Evolutionary conservation across 2,797 vertebrate genomes (phyloP).

Genomic region (Ctenopoma kingsleyae): DNA sequence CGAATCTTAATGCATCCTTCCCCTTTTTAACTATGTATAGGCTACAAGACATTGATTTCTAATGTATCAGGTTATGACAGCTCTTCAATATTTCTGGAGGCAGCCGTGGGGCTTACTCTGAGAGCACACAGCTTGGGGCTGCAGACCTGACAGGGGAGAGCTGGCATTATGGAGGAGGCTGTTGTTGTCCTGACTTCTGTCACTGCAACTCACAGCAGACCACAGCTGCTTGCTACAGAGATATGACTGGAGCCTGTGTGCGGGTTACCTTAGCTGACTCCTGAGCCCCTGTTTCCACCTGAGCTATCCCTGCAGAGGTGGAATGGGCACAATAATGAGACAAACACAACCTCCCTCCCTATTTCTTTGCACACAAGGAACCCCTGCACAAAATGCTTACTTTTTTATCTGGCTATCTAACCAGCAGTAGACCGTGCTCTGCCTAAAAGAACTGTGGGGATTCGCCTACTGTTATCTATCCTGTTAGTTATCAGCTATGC

Average conservation of each 20-base stretch:
- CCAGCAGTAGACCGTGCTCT: not conserved
- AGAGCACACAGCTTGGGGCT: slow-evolving; percentile 58
- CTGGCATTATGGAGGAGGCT: slow-evolving; percentile 67
- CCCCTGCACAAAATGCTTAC: slow-evolving; percentile 53
- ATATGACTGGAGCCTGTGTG: slow-evolving; percentile 64
- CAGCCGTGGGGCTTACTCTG: slow-evolving; percentile 46
- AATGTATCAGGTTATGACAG: slow-evolving; percentile 81
- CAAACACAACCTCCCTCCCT: slow-evolving; percentile 39
- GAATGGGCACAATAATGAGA: slow-evolving; percentile 71
- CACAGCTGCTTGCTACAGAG: slow-evolving; percentile 42
- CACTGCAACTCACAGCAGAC: slow-evolving; percentile 63
- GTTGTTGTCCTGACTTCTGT: slow-evolving; percentile 77
- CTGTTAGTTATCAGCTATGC: slow-evolving; percentile 56
- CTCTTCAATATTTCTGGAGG: slow-evolving; percentile 75
- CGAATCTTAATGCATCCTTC: slow-evolving; percentile 59
- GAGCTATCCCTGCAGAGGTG: slow-evolving; percentile 64
- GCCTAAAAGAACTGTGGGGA: slow-evolving; percentile 38
- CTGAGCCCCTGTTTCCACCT: slow-evolving; percentile 52
- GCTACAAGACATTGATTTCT: slow-evolving; percentile 74
- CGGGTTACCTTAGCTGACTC: slow-evolving; percentile 69
- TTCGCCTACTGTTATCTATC: slow-evolving; percentile 30
- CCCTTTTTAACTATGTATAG: slow-evolving; percentile 72
- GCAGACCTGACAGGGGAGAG: slow-evolving; percentile 65
- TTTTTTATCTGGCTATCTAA: slow-evolving; percentile 30
- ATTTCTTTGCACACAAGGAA: slow-evolving; percentile 44